These are phyloP conservation scores for Silurus aristotelis DNA, from an alignment of 2,797 vertebrate genomes.

Conservation along the genomic window DNA sequence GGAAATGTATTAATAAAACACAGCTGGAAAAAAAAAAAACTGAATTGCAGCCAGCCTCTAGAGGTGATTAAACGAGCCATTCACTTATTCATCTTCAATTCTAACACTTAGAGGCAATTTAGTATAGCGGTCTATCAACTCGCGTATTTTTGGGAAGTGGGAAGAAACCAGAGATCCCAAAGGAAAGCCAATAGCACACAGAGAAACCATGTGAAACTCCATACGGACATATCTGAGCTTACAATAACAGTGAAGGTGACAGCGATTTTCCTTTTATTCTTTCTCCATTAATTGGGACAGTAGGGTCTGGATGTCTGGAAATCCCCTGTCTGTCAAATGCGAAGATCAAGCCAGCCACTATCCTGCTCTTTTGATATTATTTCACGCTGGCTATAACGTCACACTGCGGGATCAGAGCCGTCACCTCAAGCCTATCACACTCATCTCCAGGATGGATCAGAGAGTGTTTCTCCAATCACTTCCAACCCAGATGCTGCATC, in stretches of 20 bases:
- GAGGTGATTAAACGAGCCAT: neutral
- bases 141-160: neutral
- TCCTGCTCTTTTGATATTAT: neutral
- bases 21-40: neutral
- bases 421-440: slow-evolving; percentile 5
- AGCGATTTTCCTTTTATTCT: neutral
- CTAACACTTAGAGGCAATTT: neutral
- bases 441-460: slow-evolving; percentile 12
- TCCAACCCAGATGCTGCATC: neutral
- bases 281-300: neutral
- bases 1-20: neutral
- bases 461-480: neutral
- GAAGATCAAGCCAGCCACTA: neutral
- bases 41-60: neutral
- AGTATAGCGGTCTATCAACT: neutral
- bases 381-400: neutral
- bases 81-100: neutral
- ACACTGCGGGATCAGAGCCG: neutral
- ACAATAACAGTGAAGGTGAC: neutral
- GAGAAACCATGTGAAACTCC: neutral
- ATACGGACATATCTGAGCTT: neutral
- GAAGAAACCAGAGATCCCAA: too few species aligned
- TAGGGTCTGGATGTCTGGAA: neutral
- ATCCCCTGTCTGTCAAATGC: slow-evolving; percentile 20
- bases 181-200: too few species aligned